These are phyloP conservation scores for Prunella himalayana DNA, from an alignment of 2,113 vertebrate species.

Conservation along the genomic window DNA sequence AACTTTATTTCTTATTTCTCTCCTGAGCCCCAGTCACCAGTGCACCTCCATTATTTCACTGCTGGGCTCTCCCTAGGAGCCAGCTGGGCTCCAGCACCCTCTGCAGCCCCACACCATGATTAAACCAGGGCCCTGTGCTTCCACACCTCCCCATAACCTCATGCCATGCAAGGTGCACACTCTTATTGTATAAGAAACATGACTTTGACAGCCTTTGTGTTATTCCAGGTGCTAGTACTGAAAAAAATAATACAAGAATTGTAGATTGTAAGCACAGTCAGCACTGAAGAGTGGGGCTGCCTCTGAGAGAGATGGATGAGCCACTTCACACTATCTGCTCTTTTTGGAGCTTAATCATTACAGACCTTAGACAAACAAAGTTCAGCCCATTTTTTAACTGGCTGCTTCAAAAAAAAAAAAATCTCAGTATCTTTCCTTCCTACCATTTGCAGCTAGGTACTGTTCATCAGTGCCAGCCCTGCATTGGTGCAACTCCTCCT, in stretches of 20 bases:
- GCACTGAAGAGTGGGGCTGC: background rate
- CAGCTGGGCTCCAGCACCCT: background rate
- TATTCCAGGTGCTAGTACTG: background rate
- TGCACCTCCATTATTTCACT: background rate
- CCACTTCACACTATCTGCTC: background rate
- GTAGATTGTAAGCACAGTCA: background rate
- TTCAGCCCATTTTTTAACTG: background rate
- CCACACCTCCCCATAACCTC: background rate
- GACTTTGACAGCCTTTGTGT: accelerated
- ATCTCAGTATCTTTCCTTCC: background rate
- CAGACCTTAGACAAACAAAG: background rate
- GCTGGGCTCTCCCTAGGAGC: background rate
- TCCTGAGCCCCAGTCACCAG: background rate
- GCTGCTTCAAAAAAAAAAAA: background rate
- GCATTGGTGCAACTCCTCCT: background rate
- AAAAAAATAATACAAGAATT: background rate
- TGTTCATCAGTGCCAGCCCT: background rate
- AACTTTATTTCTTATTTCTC: background rate
- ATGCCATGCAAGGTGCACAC: background rate
- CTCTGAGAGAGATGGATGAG: background rate
- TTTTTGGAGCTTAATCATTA: background rate
- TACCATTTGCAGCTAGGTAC: background rate
- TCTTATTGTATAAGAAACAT: background rate
- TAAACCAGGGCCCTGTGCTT: background rate
- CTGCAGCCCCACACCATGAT: background rate